These are phyloP conservation scores for Phenacoccus solenopsis DNA, from an alignment of 1,140 invertebrate genomes.

Conservation along the genomic window DNA sequence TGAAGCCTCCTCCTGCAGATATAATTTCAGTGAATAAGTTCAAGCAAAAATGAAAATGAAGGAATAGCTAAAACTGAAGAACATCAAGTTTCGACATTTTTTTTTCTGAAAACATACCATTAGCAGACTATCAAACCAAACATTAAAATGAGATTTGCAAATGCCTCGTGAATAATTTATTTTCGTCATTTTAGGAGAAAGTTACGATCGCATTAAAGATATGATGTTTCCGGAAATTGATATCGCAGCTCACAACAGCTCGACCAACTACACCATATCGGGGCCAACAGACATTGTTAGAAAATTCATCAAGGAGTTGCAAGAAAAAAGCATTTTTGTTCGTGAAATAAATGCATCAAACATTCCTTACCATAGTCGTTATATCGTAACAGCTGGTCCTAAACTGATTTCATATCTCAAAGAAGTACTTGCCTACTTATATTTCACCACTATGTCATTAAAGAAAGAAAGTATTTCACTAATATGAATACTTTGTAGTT, in stretches of 20 bases:
- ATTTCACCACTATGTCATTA: too few relatives aligned
- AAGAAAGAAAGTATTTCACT: neutral
- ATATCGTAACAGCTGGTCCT: slow-evolving; percentile 39
- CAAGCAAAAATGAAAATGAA: too few relatives aligned
- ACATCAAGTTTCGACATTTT: too few relatives aligned
- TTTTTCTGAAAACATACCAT: too few relatives aligned
- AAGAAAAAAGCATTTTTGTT: slow-evolving; percentile 63
- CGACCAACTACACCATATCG: slow-evolving; percentile 56
- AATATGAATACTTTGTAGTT: slow-evolving; percentile 34
- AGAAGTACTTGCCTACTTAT: too few relatives aligned
- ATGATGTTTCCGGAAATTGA: slow-evolving; percentile 48
- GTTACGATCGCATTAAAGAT: slow-evolving; percentile 18
- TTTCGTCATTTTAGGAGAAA: slow-evolving; percentile 9
- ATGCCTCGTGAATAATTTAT: neutral
- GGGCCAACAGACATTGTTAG: slow-evolving; percentile 60
- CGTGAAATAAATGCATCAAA: slow-evolving; percentile 66
- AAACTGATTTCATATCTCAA: slow-evolving; percentile 28
- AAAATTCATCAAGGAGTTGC: slow-evolving; percentile 52
- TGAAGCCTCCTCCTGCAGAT: too few relatives aligned
- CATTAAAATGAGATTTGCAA: too few relatives aligned
- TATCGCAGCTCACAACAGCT: slow-evolving; percentile 68
- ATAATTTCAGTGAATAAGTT: too few relatives aligned
- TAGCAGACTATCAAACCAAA: too few relatives aligned
- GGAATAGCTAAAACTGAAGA: too few relatives aligned
- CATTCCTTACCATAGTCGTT: slow-evolving; percentile 62